phyloP scores from a whole-genome alignment of 2,113 vertebrate species.

The Pionites leucogaster region DNA sequence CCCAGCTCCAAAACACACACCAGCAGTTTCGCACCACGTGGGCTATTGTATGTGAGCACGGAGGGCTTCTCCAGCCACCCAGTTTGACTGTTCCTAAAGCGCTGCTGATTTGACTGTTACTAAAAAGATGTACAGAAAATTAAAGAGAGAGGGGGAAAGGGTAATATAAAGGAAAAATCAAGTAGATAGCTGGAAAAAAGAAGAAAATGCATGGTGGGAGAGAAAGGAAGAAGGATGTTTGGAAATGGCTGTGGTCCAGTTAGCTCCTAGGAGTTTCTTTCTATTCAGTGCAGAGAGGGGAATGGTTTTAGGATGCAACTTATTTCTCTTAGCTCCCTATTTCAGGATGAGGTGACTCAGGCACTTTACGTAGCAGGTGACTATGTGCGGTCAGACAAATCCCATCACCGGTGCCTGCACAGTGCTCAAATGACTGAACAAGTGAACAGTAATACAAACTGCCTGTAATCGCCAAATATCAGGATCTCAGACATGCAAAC shows the following conservation, averaged over 20 bases:
- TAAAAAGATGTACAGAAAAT: not conserved
- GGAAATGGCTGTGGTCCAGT: not conserved
- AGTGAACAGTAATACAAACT: not conserved
- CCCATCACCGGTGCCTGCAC: not conserved
- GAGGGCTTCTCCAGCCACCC: not conserved
- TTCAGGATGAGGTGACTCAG: constrained; percentile 16
- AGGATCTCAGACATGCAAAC: not conserved
- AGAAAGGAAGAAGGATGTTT: not conserved
- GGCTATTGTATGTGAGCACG: not conserved
- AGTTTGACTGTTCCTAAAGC: not conserved
- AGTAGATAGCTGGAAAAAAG: not conserved
- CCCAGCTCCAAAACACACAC: rapidly evolving
- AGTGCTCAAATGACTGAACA: not conserved
- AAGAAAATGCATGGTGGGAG: not conserved
- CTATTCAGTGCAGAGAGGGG: not conserved
- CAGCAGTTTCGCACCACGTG: rapidly evolving
- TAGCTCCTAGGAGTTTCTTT: not conserved
- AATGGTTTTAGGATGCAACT: not conserved
- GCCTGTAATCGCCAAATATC: not conserved
- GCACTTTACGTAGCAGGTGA: not conserved
- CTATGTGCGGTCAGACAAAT: not conserved
- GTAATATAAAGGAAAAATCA: not conserved
- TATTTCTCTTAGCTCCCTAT: not conserved
- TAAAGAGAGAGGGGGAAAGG: not conserved
- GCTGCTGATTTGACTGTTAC: not conserved